Base-by-base conservation (phyloP, 2,797 vertebrate species). In the Vireo griseus region DNA sequence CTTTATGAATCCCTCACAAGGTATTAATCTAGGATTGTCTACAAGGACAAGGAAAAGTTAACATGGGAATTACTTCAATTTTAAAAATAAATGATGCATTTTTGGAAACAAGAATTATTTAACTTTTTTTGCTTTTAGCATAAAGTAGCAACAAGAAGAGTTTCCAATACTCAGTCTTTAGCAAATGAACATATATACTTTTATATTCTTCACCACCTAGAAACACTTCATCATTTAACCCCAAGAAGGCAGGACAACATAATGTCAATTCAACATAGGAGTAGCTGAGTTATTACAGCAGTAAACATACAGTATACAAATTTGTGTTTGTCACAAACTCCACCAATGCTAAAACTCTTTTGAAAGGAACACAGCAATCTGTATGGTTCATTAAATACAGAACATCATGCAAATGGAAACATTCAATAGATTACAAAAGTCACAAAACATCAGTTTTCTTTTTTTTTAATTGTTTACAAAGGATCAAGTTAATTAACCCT, bases 361-460 rank as follows among this genome's bases (percentile, higher is more conserved):
- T 91, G 89, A 97, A 98, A 97, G 91, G 95, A 97, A 97, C 79
- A 97, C 92, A 96, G 66, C 75, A 96, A 90, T 63, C 81, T 82
- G 84, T 92, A 93, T 95, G 95, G 86, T 92, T 96, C 15, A 8
- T 96, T 93, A 96, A 67, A 92, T 97, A 96, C 80, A 92, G 88
- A 96, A 94, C 95, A 82, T 94, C 97, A 97, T 97, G 97, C 97
- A 98, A 97, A 97, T 97, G 96, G 97, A 96, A 97, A 98, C 97
- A 97, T 92, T 96, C 88, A 96, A 45, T 94, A 96, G 95, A 92
- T 96, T 97, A 98, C 83, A 96, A 97, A 98, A 97, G 72, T 95
- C 97, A 97, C 91, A 97, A 97, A 97, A 97, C 93, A 88, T 91
- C 87, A 35, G 71, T 86, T 96, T 75, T 90, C 11, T 14, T 33